A percentile compares a stretch with the other conserved stretches of the same genome.
Evolutionary conservation across 2,888 invertebrate genomes (phyloP).

Genomic region (Apocheima hispidaria): DNA sequence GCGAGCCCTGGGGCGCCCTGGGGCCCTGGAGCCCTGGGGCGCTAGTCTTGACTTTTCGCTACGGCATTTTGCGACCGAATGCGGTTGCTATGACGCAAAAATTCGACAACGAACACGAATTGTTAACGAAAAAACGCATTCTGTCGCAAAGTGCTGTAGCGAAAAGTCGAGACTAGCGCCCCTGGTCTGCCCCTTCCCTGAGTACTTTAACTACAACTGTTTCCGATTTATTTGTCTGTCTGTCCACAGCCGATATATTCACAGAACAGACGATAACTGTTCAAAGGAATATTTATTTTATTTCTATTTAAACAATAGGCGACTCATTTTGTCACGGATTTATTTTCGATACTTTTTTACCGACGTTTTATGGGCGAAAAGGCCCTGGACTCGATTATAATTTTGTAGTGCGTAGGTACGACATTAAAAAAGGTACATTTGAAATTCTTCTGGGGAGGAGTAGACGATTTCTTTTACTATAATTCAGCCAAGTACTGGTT

Average conservation of each 20-base stretch:
- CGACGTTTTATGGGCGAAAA: slow-evolving; percentile 24
- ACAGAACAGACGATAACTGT: slow-evolving; percentile 41
- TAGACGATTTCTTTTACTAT: background rate
- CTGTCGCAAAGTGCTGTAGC: too few species aligned
- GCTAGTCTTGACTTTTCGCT: too few species aligned
- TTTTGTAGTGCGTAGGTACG: slow-evolving; percentile 8
- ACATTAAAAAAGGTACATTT: background rate
- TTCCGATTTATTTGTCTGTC: slow-evolving; percentile 46
- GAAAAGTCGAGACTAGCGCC: background rate
- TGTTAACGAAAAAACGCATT: too few species aligned
- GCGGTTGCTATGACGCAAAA: too few species aligned
- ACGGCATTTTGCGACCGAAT: too few species aligned
- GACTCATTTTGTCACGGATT: slow-evolving; percentile 39
- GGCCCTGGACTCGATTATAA: slow-evolving; percentile 20
- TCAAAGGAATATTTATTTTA: slow-evolving; percentile 35
- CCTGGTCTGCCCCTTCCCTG: slow-evolving; percentile 8
- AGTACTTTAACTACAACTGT: slow-evolving; percentile 36
- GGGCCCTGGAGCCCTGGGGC: too few species aligned
- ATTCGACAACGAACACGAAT: too few species aligned
- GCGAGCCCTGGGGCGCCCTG: too few species aligned
- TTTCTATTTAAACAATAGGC: slow-evolving; percentile 40
- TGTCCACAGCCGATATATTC: slow-evolving; percentile 41
- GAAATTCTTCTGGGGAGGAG: background rate
- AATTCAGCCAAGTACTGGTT: background rate
- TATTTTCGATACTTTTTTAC: slow-evolving; percentile 33